Evolutionary conservation across 2,888 invertebrate species (phyloP).

Genomic region (Strigamia maritima): DNA sequence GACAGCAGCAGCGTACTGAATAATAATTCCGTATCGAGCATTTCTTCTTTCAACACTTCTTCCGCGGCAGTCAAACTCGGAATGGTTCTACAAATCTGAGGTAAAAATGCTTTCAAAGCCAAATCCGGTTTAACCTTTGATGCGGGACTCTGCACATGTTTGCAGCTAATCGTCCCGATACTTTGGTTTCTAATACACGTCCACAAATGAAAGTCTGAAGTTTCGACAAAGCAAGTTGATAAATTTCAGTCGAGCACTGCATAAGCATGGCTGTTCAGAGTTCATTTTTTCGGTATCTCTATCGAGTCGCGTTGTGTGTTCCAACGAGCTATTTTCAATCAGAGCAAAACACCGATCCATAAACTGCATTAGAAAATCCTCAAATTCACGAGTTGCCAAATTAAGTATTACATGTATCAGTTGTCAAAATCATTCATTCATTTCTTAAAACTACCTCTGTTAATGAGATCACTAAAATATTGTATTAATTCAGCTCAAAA

Average conservation of each 20-base stretch:
- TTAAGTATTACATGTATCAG: neutral
- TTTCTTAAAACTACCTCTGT: constrained; percentile 58
- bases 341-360: constrained; percentile 63
- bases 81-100: constrained; percentile 67
- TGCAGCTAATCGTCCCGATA: constrained; percentile 76
- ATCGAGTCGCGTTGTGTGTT: constrained; percentile 56
- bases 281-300: constrained; percentile 58
- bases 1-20: constrained; percentile 73
- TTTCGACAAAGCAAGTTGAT: constrained; percentile 66
- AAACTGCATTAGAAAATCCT: constrained; percentile 83
- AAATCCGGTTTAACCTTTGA: constrained; percentile 64
- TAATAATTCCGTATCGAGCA: constrained; percentile 71
- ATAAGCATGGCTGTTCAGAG: constrained; percentile 64
- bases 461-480: no score
- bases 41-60: constrained; percentile 68
- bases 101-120: constrained; percentile 69
- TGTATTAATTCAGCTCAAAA: no score
- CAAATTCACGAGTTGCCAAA: constrained; percentile 77
- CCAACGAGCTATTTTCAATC: constrained; percentile 53
- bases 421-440: no score
- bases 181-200: constrained; percentile 75
- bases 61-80: constrained; percentile 60
- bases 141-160: constrained; percentile 64
- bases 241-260: constrained; percentile 67
- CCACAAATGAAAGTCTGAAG: constrained; percentile 67